Percentiles rank a stretch among this genome's conserved stretches.
Conservation (phyloP, 2,113 vertebrate genomes). For the Zingel zingel region DNA sequence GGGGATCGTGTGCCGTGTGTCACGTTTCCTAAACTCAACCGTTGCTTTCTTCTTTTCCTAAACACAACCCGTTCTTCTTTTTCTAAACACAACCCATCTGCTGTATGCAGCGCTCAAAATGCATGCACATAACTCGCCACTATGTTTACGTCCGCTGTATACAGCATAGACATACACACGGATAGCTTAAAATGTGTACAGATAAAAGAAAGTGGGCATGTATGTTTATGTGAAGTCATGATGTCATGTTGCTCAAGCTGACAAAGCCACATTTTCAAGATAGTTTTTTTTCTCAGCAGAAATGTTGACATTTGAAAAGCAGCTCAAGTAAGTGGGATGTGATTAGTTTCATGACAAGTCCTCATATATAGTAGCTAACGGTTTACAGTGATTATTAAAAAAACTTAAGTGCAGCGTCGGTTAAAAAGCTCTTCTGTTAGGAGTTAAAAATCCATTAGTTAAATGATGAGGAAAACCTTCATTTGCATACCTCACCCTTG, state of each 20-base stretch:
- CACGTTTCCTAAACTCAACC: too few species aligned
- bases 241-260: constrained; percentile 20
- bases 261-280: constrained; percentile 36
- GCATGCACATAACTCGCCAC: too few species aligned
- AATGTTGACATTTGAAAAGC: constrained; percentile 46
- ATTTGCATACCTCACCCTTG: neutral
- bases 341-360: constrained; percentile 5
- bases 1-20: too few species aligned
- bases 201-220: too few species aligned
- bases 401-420: neutral
- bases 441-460: constrained; percentile 22
- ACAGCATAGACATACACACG: too few species aligned
- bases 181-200: too few species aligned
- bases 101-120: too few species aligned
- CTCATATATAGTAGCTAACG: neutral
- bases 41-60: too few species aligned
- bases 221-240: too few species aligned
- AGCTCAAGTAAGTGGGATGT: constrained; percentile 13
- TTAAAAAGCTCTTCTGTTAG: neutral
- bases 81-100: too few species aligned
- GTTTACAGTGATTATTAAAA: neutral
- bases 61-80: too few species aligned
- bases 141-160: too few species aligned
- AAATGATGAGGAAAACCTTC: neutral
- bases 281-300: constrained; percentile 14